Evolutionary conservation across 2,113 vertebrate species (phyloP), one percentile per base, ranked within the genome.

Genomic region (Lanius collurio): DNA sequence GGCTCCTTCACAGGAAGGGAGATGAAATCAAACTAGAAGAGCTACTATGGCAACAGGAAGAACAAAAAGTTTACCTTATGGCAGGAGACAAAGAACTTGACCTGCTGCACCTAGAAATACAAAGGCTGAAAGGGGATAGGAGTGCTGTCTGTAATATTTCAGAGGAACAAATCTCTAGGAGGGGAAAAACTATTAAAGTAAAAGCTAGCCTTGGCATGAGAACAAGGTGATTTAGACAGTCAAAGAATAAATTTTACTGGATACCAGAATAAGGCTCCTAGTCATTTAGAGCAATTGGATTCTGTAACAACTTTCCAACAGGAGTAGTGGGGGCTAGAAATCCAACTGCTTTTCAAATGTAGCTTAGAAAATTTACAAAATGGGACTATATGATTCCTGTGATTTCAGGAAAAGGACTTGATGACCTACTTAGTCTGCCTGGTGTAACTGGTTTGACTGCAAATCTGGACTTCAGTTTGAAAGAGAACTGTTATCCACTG

Each of bases 91-190:
- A 94, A 93, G 79, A 80, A 70, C 39, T 86, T 88, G 46, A 88
- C 71, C 80, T 77, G 33, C 7, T 77, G 18, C 24, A 77, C 16
- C 42, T 42, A 59, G 30, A 67, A 81, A 81, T 83, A 96, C 88
- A 95, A 93, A 93, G 83, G 76, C 76, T 86, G 73, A 90, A 92
- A 94, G 64, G 28, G 52, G 44, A 92, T 65, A 77, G 73, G 71
- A 86, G 44, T 0, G 1, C 37, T 62, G 18, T 44, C 67, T 88
- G 23, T 74, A 90, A 86, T 39, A 74, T 50, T 50, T 50, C 16
- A 70, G 28, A 85, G 41, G 68, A 93, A 92, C 41, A 74, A 65
- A 90, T 37, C 67, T 90, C 83, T 67, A 74, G 50, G 33, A 92
- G 42, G 42, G 28, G 23, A 86, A 92, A 87, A 93, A 19, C 50